These are phyloP conservation scores for Phragmatobia fuliginosa DNA, from an alignment of 2,888 invertebrate genomes.

Conservation along the genomic window DNA sequence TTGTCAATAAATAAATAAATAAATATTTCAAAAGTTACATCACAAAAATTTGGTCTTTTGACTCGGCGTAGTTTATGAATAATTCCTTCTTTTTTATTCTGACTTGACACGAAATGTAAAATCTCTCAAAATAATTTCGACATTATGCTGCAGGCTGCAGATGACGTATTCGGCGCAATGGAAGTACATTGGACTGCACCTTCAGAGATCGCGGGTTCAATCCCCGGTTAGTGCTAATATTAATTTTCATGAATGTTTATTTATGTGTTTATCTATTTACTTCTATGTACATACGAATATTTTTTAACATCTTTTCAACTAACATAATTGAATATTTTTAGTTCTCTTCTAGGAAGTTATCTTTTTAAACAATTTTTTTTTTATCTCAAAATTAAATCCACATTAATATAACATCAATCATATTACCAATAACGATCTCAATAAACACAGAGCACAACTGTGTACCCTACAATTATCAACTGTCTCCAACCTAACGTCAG, in stretches of 20 bases:
- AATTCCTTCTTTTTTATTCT: not conserved
- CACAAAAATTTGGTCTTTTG: too few species aligned
- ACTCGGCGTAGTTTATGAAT: too few species aligned
- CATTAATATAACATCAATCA: too few species aligned
- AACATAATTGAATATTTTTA: not conserved
- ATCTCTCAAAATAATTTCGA: not conserved
- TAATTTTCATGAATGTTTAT: not conserved
- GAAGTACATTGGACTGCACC: not conserved
- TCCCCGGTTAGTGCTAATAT: not conserved
- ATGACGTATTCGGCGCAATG: not conserved
- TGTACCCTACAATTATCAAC: not conserved
- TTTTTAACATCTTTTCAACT: too few species aligned
- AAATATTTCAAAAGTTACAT: not conserved
- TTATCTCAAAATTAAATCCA: not conserved
- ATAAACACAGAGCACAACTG: not conserved
- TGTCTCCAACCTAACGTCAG: not conserved
- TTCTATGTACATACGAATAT: not conserved
- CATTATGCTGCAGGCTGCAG: not conserved
- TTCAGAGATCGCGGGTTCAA: not conserved
- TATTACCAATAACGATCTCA: not conserved
- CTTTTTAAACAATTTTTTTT: too few species aligned
- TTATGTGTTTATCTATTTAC: not conserved
- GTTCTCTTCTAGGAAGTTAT: not conserved
- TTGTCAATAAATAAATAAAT: too few species aligned
- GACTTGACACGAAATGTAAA: not conserved